phyloP scores from a whole-genome alignment of 2,797 vertebrate species.

The Acanthurus lineatus region DNA sequence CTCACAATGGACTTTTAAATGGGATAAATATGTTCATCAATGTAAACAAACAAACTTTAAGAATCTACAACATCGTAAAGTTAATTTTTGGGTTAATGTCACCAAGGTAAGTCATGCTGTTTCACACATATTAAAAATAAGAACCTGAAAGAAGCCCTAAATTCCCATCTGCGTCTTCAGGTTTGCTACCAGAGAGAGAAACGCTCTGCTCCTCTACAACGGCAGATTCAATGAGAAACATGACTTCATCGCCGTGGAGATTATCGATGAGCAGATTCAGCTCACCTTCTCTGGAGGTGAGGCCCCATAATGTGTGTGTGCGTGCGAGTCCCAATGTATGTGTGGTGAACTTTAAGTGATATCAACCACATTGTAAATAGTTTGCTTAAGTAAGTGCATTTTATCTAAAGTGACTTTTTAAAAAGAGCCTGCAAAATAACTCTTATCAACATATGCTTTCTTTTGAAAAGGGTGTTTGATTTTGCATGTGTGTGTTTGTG shows the following conservation, averaged over 20 bases:
- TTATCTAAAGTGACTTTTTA: constrained; percentile 55
- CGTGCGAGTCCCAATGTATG: background rate
- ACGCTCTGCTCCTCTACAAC: constrained; percentile 95
- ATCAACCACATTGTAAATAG: constrained; percentile 17
- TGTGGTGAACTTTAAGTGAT: constrained; percentile 1
- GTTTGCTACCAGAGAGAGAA: constrained; percentile 94
- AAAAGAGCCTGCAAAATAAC: constrained; percentile 28
- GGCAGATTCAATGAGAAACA: constrained; percentile 99
- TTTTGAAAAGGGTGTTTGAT: background rate
- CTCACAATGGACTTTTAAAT: background rate
- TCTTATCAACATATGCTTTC: constrained; percentile 33
- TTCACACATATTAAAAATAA: background rate
- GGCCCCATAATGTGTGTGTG: constrained; percentile 9
- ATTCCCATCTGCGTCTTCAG: constrained; percentile 70
- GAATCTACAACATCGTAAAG: background rate
- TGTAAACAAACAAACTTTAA: background rate
- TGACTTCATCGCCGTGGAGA: constrained; percentile 97
- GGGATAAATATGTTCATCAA: background rate
- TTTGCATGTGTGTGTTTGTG: background rate
- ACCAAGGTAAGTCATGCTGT: background rate
- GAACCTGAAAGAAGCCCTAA: background rate
- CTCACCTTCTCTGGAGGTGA: constrained; percentile 95
- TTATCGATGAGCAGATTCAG: constrained; percentile 96
- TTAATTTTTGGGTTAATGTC: background rate
- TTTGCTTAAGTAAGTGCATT: constrained; percentile 32